A percentile compares a stretch with the other conserved stretches of the same genome.
These are phyloP conservation scores for Coremacera marginata DNA, from an alignment of 2,888 invertebrate species.

Conservation along the genomic window DNA sequence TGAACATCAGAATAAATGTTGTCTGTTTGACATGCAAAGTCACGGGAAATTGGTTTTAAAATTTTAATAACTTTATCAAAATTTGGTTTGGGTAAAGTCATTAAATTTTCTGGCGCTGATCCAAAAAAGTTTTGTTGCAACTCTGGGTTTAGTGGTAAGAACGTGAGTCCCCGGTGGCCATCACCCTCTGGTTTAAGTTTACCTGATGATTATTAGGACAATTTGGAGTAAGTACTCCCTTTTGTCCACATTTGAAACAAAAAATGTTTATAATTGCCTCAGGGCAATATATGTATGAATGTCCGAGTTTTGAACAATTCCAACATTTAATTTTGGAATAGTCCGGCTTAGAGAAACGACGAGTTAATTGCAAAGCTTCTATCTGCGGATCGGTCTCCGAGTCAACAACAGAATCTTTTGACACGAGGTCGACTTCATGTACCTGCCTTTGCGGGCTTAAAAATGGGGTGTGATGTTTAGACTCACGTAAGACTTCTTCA, in stretches of 20 bases:
- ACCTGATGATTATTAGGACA: slow-evolving; percentile 9
- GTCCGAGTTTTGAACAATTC: not conserved
- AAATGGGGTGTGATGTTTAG: not conserved
- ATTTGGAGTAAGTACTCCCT: slow-evolving; percentile 15
- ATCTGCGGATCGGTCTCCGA: not conserved
- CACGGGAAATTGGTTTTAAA: not conserved
- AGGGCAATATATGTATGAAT: slow-evolving; percentile 23
- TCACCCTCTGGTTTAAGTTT: slow-evolving; percentile 15
- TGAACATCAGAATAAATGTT: not conserved
- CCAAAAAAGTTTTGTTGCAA: not conserved
- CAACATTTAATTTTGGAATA: slow-evolving; percentile 25
- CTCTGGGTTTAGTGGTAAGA: not conserved
- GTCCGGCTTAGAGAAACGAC: not conserved
- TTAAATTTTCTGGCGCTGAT: not conserved
- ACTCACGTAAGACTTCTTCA: no score
- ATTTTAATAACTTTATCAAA: not conserved
- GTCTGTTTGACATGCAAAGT: not conserved
- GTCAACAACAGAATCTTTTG: not conserved
- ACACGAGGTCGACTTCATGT: not conserved
- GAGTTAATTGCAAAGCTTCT: not conserved
- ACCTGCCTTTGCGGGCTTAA: not conserved
- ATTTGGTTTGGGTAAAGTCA: no score
- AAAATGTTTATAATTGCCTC: not conserved
- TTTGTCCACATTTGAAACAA: slow-evolving; percentile 18
- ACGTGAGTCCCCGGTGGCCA: slow-evolving; percentile 20